phyloP scores from a whole-genome alignment of 2,888 invertebrate genomes.

The Plebejus argus region DNA sequence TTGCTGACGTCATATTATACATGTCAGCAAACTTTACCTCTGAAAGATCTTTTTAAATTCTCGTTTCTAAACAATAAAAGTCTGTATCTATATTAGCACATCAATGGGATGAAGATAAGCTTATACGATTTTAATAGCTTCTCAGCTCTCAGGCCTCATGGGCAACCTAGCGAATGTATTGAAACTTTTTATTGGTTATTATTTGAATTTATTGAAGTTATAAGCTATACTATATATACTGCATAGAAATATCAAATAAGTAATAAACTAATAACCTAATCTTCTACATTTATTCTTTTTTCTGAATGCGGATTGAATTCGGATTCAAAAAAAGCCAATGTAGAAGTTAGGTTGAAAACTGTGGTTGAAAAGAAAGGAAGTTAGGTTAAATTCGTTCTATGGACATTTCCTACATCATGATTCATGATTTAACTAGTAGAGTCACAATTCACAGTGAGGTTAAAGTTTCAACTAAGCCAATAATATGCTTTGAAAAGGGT shows the following conservation, averaged over 20 bases:
- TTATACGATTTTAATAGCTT: conserved; percentile 20
- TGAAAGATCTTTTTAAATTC: not conserved
- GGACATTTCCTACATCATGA: no score
- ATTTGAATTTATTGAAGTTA: not conserved
- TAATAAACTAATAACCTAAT: no score
- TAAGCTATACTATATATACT: not conserved
- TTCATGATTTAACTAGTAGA: no score
- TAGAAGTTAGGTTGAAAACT: not conserved
- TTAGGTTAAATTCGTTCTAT: no score
- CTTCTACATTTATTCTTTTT: not conserved
- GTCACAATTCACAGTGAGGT: no score
- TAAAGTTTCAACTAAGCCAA: no score
- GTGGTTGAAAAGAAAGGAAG: not conserved
- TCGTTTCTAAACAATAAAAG: not conserved
- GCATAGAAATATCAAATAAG: no score
- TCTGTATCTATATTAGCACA: not conserved
- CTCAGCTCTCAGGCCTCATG: conserved; percentile 2
- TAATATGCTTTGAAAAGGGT: no score
- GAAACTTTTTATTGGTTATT: conserved; percentile 6
- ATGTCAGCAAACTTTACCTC: not conserved
- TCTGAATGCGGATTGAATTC: no score
- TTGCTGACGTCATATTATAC: not conserved
- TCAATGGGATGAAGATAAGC: conserved; percentile 15
- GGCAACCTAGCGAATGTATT: conserved; percentile 6
- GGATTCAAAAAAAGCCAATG: no score